Conservation (phyloP, 1,140 invertebrate species). For the Hycleus phaleratus region DNA sequence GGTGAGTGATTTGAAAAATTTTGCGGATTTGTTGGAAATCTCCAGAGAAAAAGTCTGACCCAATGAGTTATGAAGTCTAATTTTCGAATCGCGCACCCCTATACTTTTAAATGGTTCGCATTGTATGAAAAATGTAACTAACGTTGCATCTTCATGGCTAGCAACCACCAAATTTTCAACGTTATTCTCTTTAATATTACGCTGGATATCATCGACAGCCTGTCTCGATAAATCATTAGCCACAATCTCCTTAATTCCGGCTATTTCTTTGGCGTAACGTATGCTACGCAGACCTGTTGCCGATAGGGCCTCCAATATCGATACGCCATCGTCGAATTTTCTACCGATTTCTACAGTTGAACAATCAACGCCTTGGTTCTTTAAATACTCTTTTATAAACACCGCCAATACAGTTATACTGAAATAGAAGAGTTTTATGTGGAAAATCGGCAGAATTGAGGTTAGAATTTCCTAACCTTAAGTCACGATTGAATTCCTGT, state of each 20-base stretch:
- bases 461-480: constrained; percentile 55
- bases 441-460: constrained; percentile 7
- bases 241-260: constrained; percentile 70
- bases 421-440: constrained; percentile 3
- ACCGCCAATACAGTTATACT: constrained; percentile 55
- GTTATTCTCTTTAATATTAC: constrained; percentile 73
- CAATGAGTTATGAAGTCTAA: no score
- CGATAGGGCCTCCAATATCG: constrained; percentile 87
- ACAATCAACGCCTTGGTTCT: constrained; percentile 6
- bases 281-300: constrained; percentile 93
- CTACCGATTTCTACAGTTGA: constrained; percentile 11
- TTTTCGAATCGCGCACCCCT: no score
- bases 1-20: no score
- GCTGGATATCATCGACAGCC: constrained; percentile 80
- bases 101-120: not conserved
- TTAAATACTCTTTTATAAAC: constrained; percentile 46
- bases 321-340: constrained; percentile 50
- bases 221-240: constrained; percentile 90
- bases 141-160: constrained; percentile 76
- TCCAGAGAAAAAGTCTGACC: no score
- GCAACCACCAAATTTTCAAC: constrained; percentile 67
- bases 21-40: no score
- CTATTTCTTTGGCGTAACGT: constrained; percentile 91
- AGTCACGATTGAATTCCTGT: constrained; percentile 94
- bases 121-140: constrained; percentile 24